Conservation (phyloP, 2,888 invertebrate genomes). For the Notodonta dromedarius region DNA sequence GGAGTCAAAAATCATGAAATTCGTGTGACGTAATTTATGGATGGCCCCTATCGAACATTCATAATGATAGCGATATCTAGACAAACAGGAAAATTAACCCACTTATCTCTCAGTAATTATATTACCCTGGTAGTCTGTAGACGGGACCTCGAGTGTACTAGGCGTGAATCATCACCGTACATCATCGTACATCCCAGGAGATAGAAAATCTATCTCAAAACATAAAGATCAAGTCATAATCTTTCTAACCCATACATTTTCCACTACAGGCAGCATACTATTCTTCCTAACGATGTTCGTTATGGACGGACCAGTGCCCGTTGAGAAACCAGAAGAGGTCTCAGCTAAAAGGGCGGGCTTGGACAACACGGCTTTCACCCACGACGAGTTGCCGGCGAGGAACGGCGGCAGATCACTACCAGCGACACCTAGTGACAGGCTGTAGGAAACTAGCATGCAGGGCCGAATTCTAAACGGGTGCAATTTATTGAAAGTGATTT, state of each 20-base stretch:
- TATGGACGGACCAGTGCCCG: slow-evolving; percentile 86
- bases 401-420: slow-evolving; percentile 40
- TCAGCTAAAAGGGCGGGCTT: slow-evolving; percentile 63
- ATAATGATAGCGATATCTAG: too few relatives aligned
- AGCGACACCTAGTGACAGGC: slow-evolving; percentile 47
- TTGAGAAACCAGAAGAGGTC: slow-evolving; percentile 37
- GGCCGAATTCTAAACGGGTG: slow-evolving; percentile 10
- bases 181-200: too few relatives aligned
- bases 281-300: slow-evolving; percentile 92
- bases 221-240: too few relatives aligned
- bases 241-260: not conserved
- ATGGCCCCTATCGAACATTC: too few relatives aligned
- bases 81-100: too few relatives aligned
- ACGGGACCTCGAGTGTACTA: too few relatives aligned
- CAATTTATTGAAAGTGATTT: not conserved
- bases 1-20: too few relatives aligned
- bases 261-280: slow-evolving; percentile 88
- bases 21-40: too few relatives aligned
- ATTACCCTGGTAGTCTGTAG: too few relatives aligned
- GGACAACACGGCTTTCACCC: slow-evolving; percentile 82
- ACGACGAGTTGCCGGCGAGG: slow-evolving; percentile 68
- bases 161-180: too few relatives aligned
- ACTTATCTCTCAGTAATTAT: too few relatives aligned
- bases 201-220: too few relatives aligned
- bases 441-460: slow-evolving; percentile 36